Percentiles rank a stretch among this genome's conserved stretches.
phyloP scores from a whole-genome alignment of 1,140 invertebrate genomes.

The Coelopa frigida region DNA sequence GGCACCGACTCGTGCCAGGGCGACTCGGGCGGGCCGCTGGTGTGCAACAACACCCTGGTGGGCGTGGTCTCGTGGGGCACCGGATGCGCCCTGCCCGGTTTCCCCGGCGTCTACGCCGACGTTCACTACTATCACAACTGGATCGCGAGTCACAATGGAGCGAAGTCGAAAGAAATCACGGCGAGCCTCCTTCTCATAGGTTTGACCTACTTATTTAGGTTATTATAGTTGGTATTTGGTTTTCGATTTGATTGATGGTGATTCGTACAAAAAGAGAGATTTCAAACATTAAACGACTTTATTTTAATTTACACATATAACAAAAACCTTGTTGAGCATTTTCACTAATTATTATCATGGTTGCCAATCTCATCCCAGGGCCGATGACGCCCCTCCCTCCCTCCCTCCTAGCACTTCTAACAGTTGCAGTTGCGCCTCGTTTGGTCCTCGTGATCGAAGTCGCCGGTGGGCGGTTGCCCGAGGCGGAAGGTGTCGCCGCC shows the following conservation, averaged over 20 bases:
- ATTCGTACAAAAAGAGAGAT: background rate
- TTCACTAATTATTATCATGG: no score
- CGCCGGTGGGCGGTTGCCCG: constrained; percentile 1
- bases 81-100: constrained; percentile 55
- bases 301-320: background rate
- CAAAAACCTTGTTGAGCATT: no score
- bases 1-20: constrained; percentile 42
- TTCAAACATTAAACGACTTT: background rate
- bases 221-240: no score
- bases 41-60: constrained; percentile 49
- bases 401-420: constrained; percentile 10
- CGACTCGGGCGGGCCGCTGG: constrained; percentile 56
- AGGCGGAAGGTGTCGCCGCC: background rate
- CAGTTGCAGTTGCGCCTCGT: constrained; percentile 29
- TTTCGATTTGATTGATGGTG: background rate
- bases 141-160: constrained; percentile 24
- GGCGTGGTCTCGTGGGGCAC: constrained; percentile 68
- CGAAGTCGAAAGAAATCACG: background rate
- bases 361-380: no score
- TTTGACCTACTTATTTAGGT: no score
- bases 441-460: constrained; percentile 2
- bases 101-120: constrained; percentile 60
- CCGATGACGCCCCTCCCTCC: background rate
- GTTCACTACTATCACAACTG: constrained; percentile 31
- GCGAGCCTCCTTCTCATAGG: no score